phyloP scores from a whole-genome alignment of 2,113 vertebrate genomes.

The Lycaon pictus region DNA sequence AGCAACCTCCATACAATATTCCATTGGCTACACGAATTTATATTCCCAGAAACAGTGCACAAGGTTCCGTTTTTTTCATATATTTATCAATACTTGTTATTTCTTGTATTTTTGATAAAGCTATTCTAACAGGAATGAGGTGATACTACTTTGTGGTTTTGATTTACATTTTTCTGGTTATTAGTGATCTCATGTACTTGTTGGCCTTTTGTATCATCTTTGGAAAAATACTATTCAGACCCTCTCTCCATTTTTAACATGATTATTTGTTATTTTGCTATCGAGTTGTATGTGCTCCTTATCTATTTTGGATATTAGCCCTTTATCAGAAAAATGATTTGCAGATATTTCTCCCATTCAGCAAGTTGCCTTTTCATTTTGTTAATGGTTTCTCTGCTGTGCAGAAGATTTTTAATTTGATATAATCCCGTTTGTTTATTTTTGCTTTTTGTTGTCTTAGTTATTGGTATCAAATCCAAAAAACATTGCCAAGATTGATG shows the following conservation, averaged over 20 bases:
- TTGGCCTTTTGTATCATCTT: background rate
- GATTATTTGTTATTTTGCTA: background rate
- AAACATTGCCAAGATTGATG: background rate
- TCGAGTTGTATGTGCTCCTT: background rate
- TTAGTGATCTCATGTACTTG: background rate
- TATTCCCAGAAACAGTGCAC: background rate
- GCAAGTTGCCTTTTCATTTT: background rate
- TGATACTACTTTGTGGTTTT: background rate
- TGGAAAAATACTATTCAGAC: background rate
- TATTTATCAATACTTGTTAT: background rate
- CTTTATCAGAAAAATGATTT: background rate
- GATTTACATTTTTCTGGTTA: background rate
- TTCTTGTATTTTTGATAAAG: background rate
- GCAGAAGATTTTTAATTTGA: background rate
- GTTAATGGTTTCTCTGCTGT: background rate
- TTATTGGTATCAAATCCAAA: background rate
- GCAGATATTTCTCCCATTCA: background rate
- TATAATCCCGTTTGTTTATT: background rate
- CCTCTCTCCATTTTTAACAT: background rate
- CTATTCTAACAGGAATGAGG: background rate
- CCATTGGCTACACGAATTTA: background rate
- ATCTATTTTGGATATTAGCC: background rate
- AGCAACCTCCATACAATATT: background rate
- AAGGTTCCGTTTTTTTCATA: background rate
- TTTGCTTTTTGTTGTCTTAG: background rate